Percentiles rank a stretch among this genome's conserved stretches.
phyloP scores from a whole-genome alignment of 2,888 invertebrate genomes.

The Nematopogon swammerdamellus region DNA sequence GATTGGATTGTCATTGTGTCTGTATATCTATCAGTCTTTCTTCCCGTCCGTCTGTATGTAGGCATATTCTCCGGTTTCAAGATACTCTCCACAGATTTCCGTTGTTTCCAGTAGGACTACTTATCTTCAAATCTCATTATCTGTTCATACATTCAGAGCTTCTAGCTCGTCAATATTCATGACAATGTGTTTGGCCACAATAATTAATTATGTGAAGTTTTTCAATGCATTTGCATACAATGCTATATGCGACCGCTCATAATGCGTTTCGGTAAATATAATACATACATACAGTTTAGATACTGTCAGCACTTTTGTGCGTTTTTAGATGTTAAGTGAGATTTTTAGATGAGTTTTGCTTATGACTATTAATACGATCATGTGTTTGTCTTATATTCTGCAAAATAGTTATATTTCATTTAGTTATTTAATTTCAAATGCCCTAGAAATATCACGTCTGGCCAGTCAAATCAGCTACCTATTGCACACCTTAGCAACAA shows the following conservation, averaged over 20 bases:
- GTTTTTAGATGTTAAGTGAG: neutral
- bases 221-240: conserved; percentile 44
- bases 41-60: no score
- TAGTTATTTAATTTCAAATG: no score
- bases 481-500: neutral
- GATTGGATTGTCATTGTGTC: no score
- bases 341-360: no score
- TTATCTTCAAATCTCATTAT: neutral
- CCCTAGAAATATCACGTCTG: no score
- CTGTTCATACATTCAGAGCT: conserved; percentile 1
- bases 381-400: no score
- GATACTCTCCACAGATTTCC: no score
- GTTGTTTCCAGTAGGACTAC: neutral
- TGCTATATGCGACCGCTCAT: conserved; percentile 10
- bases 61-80: no score
- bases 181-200: conserved; percentile 28
- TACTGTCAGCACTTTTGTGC: neutral
- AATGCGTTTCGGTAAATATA: neutral
- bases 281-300: neutral
- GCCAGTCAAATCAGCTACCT: no score
- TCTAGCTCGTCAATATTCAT: conserved; percentile 34
- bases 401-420: no score
- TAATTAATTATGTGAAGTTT: conserved; percentile 52
- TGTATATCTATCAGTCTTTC: no score
- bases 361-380: no score